Conservation (phyloP, 2,113 vertebrate species). For the Elephas maximus region DNA sequence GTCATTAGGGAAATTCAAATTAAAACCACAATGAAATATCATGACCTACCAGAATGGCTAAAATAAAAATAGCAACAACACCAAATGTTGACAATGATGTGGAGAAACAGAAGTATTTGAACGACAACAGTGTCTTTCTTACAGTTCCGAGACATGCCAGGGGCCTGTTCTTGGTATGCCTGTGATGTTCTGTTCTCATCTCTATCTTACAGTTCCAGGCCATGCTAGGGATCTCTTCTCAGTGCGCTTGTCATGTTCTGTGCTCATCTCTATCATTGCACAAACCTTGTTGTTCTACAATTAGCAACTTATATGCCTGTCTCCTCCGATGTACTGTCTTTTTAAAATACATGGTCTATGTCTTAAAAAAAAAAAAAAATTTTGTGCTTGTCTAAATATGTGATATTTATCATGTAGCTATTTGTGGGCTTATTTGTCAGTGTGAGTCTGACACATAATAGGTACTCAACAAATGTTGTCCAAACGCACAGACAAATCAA, state of each 20-base stretch:
- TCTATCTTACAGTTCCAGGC: background rate
- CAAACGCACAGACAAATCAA: no score
- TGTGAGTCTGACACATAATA: no score
- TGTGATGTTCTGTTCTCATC: background rate
- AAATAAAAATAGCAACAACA: background rate
- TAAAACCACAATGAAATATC: no score
- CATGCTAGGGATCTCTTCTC: background rate
- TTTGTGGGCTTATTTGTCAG: no score
- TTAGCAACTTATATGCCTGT: background rate
- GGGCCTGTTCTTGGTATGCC: background rate
- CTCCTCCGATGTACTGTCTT: background rate
- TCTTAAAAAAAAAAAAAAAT: background rate
- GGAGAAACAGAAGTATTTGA: background rate
- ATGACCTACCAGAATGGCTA: no score
- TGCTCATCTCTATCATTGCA: background rate
- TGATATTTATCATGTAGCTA: no score
- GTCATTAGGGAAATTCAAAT: no score
- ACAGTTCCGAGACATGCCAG: no score
- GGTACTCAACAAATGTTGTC: no score
- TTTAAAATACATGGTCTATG: background rate
- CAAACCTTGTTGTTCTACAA: background rate
- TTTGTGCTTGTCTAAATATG: no score
- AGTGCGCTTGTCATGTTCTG: no score
- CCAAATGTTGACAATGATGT: background rate
- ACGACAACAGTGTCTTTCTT: background rate